A percentile compares a stretch with the other conserved stretches of the same genome.
Conservation (phyloP, 1,140 invertebrate genomes). For the Pseudomyrmex pallidus region DNA sequence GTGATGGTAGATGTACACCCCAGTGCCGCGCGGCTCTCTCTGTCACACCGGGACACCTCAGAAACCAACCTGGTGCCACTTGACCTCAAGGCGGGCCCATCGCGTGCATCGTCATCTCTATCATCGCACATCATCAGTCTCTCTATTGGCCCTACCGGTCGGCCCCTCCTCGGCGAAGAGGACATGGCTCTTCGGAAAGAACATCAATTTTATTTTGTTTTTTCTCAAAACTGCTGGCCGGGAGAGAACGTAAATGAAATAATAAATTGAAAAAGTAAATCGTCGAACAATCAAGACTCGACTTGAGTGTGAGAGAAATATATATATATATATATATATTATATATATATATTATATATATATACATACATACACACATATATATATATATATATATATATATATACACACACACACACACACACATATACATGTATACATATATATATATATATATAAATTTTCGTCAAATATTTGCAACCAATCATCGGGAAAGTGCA, state of each 20-base stretch:
- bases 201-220: slow-evolving; percentile 84
- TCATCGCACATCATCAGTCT: slow-evolving; percentile 83
- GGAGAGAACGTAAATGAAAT: slow-evolving; percentile 81
- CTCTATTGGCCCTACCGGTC: slow-evolving; percentile 84
- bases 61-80: slow-evolving; percentile 81
- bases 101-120: slow-evolving; percentile 82
- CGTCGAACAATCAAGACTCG: slow-evolving; percentile 68
- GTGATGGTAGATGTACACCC: slow-evolving; percentile 70
- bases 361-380: too few relatives aligned
- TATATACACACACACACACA: too few relatives aligned
- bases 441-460: too few relatives aligned
- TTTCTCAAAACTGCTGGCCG: slow-evolving; percentile 78
- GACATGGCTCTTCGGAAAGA: slow-evolving; percentile 86
- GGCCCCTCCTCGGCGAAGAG: slow-evolving; percentile 85
- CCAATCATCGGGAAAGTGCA: slow-evolving; percentile 79
- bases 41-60: slow-evolving; percentile 79
- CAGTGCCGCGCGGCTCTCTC: slow-evolving; percentile 76
- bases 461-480: slow-evolving; percentile 73
- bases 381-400: too few relatives aligned
- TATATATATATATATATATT: too few relatives aligned
- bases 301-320: slow-evolving; percentile 67
- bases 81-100: slow-evolving; percentile 81
- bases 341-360: too few relatives aligned
- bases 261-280: slow-evolving; percentile 78
- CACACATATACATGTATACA: too few relatives aligned